Conservation (phyloP, 2,113 vertebrate species). For the Miniopterus natalensis region DNA sequence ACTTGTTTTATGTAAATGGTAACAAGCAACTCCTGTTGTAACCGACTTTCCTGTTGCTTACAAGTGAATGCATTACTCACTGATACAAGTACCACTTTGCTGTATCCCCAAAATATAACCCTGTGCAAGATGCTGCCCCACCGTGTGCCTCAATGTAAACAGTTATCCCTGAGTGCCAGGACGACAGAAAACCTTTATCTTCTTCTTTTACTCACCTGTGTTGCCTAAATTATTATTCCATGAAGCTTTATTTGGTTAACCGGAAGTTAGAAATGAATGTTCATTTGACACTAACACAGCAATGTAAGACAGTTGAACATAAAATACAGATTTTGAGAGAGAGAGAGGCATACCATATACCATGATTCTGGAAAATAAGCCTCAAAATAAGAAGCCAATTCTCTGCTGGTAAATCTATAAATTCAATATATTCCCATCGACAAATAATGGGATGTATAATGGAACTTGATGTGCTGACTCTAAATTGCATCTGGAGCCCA, state of each 20-base stretch:
- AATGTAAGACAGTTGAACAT: background rate
- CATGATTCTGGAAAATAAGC: conserved; percentile 1
- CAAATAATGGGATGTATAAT: conserved; percentile 2
- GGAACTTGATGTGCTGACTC: conserved; percentile 53
- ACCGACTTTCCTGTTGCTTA: background rate
- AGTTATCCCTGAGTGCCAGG: background rate
- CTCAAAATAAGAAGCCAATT: conserved; percentile 56
- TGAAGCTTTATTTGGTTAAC: conserved; percentile 23
- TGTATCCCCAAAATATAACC: background rate
- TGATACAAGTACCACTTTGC: background rate
- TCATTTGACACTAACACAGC: background rate
- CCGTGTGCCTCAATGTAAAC: background rate
- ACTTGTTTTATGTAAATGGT: background rate
- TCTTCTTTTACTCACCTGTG: background rate
- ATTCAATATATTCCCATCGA: conserved; percentile 36
- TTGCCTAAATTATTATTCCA: conserved; percentile 24
- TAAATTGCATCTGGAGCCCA: conserved; percentile 50
- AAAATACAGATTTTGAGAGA: background rate
- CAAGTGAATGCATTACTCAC: background rate
- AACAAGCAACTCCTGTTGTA: background rate
- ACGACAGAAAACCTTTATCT: background rate
- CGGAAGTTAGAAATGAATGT: background rate
- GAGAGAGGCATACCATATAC: background rate
- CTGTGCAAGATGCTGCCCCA: background rate
- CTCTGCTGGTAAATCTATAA: conserved; percentile 27